phyloP scores from a whole-genome alignment of 2,888 invertebrate genomes.

The Hipparchia sbordonii region DNA sequence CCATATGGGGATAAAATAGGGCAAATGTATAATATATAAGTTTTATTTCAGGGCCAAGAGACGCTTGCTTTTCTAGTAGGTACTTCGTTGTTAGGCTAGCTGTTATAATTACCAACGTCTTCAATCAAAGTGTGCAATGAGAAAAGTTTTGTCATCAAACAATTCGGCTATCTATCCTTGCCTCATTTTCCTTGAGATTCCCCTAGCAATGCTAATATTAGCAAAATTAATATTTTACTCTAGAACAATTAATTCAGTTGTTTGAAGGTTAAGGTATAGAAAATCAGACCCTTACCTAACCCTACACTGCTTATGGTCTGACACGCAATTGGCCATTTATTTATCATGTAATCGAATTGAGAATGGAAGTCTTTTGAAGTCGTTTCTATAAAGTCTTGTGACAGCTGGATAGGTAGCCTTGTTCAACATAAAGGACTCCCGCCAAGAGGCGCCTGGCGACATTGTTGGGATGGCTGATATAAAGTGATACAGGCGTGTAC shows the following conservation, averaged over 20 bases:
- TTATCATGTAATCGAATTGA: slow-evolving; percentile 55
- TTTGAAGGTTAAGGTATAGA: too few relatives aligned
- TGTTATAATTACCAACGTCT: slow-evolving; percentile 72
- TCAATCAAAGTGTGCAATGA: slow-evolving; percentile 59
- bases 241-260: too few relatives aligned
- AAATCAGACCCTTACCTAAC: too few relatives aligned
- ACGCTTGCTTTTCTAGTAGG: slow-evolving; percentile 55
- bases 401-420: slow-evolving; percentile 63
- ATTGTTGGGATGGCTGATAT: neutral
- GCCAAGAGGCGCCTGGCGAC: neutral
- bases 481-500: neutral
- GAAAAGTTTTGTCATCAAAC: slow-evolving; percentile 64
- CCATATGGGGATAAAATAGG: neutral
- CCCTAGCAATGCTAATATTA: too few relatives aligned
- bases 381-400: slow-evolving; percentile 61
- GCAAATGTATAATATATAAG: too few relatives aligned
- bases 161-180: slow-evolving; percentile 43
- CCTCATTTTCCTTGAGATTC: too few relatives aligned
- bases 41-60: slow-evolving; percentile 57
- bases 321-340: too few relatives aligned
- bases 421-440: slow-evolving; percentile 10
- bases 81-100: slow-evolving; percentile 72
- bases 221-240: too few relatives aligned
- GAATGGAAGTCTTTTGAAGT: slow-evolving; percentile 75
- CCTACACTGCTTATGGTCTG: too few relatives aligned